Evolutionary conservation across 2,113 vertebrate species (phyloP).

Genomic region (Herpailurus yagouaroundi): DNA sequence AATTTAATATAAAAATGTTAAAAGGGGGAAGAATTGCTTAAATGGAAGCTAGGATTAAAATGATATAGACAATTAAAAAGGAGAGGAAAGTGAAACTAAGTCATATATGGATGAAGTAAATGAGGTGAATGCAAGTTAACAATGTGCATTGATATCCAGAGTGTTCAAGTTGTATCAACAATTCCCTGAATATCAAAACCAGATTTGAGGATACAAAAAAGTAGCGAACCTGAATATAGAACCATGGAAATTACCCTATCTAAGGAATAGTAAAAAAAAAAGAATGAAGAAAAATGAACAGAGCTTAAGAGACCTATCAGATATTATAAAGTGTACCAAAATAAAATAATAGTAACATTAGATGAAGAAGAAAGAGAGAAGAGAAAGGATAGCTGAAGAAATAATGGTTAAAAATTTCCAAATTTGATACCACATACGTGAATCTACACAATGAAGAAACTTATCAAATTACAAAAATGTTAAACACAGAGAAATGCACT

Average conservation of each 20-base stretch:
- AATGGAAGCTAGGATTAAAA: constrained; percentile 40
- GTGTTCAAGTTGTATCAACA: background rate
- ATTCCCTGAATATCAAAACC: background rate
- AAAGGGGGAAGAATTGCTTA: background rate
- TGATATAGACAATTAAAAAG: background rate
- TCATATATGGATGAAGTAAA: background rate
- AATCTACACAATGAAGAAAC: too few relatives aligned
- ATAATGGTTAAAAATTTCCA: too few relatives aligned
- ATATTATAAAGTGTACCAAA: background rate
- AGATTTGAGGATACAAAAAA: background rate
- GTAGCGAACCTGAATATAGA: background rate
- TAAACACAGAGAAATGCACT: background rate
- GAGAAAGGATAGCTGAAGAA: background rate
- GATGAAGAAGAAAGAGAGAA: background rate
- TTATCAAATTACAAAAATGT: background rate
- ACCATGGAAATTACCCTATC: background rate
- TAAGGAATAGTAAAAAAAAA: background rate
- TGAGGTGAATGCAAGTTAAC: background rate
- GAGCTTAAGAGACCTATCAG: background rate
- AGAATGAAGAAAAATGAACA: background rate
- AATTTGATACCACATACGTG: too few relatives aligned
- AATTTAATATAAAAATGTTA: constrained; percentile 34
- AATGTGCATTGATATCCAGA: background rate
- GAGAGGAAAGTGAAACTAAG: background rate
- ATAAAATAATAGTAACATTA: background rate